Conservation (phyloP, 1,140 invertebrate genomes). For the Zaprionus gabonicus region DNA sequence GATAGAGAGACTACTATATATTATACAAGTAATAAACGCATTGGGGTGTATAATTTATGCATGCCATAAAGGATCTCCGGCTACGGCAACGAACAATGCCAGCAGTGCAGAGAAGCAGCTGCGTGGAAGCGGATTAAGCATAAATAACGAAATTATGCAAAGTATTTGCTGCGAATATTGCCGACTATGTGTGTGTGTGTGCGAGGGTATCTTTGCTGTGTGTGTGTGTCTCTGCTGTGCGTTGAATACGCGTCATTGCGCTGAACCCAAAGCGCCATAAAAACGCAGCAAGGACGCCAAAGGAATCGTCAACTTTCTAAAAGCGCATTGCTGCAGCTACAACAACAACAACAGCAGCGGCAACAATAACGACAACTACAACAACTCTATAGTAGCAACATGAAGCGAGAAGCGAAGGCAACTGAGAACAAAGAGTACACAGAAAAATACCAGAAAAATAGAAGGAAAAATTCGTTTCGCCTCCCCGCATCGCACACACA, state of each 20-base stretch:
- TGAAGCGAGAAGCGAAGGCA: constrained; percentile 2
- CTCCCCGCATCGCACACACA: constrained; percentile 18
- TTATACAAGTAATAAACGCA: constrained; percentile 55
- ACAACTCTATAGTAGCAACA: constrained; percentile 21
- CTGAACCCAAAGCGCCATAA: constrained; percentile 12
- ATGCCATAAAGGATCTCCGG: constrained; percentile 28
- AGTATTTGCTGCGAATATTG: constrained; percentile 33
- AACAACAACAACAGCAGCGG: background rate
- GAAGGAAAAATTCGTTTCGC: constrained; percentile 45
- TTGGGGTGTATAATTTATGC: constrained; percentile 67
- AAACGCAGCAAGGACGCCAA: constrained; percentile 53
- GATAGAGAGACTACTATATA: background rate
- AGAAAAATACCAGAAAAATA: constrained; percentile 27
- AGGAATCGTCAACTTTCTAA: constrained; percentile 67
- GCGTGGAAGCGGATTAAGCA: constrained; percentile 34
- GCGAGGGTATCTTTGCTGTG: constrained; percentile 8
- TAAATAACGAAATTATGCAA: constrained; percentile 68
- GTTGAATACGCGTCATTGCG: constrained; percentile 60
- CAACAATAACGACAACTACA: constrained; percentile 1
- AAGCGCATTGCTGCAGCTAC: constrained; percentile 63
- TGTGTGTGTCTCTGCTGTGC: background rate
- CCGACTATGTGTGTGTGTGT: background rate
- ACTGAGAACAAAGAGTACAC: constrained; percentile 4
- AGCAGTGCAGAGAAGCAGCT: background rate
- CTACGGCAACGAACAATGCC: background rate